phyloP scores from a whole-genome alignment of 2,113 vertebrate species.

The Rousettus leschenaultii region DNA sequence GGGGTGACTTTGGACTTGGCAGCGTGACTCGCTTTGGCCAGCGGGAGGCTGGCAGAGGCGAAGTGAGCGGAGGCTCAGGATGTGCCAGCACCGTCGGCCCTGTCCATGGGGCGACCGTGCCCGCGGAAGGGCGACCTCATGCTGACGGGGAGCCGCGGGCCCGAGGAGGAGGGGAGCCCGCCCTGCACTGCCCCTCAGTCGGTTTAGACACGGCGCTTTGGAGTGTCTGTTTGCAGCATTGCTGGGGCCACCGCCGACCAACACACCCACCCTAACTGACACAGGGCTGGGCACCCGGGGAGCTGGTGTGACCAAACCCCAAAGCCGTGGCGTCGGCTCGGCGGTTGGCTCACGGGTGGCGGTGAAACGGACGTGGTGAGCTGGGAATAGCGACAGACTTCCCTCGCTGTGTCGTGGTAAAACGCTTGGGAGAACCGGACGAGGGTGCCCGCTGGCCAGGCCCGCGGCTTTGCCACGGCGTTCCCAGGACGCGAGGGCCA shows the following conservation, averaged over 20 bases:
- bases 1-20: background rate
- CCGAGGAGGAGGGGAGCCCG: background rate
- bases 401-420: background rate
- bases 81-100: background rate
- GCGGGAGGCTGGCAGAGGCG: background rate
- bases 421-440: background rate
- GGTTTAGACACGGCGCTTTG: background rate
- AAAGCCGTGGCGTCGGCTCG: background rate
- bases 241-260: background rate
- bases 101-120: background rate
- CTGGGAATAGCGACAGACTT: background rate
- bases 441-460: fast-evolving
- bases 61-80: background rate
- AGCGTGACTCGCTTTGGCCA: background rate
- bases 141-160: too few relatives aligned
- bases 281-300: background rate
- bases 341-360: background rate
- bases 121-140: fast-evolving
- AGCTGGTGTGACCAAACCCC: background rate
- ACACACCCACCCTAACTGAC: background rate
- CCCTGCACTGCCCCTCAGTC: background rate
- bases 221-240: background rate
- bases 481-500: fast-evolving
- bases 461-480: fast-evolving
- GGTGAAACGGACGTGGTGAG: background rate